Conservation (phyloP, 1,140 invertebrate genomes). For the Dendrolimus punctatus region DNA sequence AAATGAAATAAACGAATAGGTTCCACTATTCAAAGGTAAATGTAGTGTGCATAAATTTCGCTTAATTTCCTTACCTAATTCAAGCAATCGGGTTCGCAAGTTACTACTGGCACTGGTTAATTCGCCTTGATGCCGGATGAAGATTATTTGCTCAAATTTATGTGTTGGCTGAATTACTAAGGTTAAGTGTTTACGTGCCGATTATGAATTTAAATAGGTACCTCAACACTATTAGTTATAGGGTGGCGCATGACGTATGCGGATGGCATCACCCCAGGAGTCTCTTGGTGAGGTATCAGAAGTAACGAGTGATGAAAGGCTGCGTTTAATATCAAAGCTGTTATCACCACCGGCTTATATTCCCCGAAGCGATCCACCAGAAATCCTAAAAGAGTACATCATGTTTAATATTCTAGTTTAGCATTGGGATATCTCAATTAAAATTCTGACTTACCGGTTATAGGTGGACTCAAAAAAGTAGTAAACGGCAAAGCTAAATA, state of each 20-base stretch:
- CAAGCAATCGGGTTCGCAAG: conserved; percentile 51
- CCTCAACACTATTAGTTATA: conserved; percentile 77
- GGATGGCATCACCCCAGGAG: conserved; percentile 78
- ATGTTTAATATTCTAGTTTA: no score
- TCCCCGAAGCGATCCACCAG: conserved; percentile 86
- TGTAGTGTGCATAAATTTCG: conserved; percentile 41
- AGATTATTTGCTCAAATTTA: conserved; percentile 69
- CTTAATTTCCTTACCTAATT: conserved; percentile 54
- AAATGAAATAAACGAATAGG: conserved; percentile 8
- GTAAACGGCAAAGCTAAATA: conserved; percentile 88
- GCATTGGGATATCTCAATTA: background rate
- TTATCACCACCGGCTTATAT: conserved; percentile 84
- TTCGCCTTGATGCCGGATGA: conserved; percentile 64
- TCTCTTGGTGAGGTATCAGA: conserved; percentile 82
- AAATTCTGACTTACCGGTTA: conserved; percentile 76
- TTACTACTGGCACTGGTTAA: conserved; percentile 65
- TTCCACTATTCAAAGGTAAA: conserved; percentile 17
- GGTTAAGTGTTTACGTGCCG: conserved; percentile 1
- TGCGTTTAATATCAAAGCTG: conserved; percentile 80
- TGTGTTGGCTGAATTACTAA: conserved; percentile 17
- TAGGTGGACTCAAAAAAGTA: conserved; percentile 84
- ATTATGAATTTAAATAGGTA: conserved; percentile 44
- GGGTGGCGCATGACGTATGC: conserved; percentile 82
- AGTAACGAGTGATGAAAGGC: conserved; percentile 81
- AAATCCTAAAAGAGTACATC: conserved; percentile 73